Evolutionary conservation across 2,797 vertebrate genomes (phyloP).

Genomic region (Acanthopagrus latus): DNA sequence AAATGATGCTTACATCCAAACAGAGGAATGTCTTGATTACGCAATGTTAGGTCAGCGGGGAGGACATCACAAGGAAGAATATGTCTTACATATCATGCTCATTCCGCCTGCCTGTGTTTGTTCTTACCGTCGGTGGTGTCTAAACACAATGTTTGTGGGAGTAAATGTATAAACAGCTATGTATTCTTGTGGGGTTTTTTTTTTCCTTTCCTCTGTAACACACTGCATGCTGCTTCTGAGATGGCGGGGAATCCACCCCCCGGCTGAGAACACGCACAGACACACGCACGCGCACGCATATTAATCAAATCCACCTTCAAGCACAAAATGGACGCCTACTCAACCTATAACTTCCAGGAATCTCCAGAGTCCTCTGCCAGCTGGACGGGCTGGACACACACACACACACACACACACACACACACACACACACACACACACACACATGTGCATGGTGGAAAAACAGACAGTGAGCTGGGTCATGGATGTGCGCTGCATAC

Average conservation of each 20-base stretch:
- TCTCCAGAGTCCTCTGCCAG: slow-evolving; percentile 42
- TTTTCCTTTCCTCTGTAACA: slow-evolving; percentile 4
- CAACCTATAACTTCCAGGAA: slow-evolving; percentile 40
- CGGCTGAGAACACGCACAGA: slow-evolving; percentile 19
- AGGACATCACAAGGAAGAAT: slow-evolving; percentile 41
- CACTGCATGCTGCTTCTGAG: slow-evolving; percentile 21
- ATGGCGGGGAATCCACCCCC: slow-evolving; percentile 30
- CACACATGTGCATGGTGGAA: slow-evolving; percentile 15
- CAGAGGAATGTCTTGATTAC: slow-evolving; percentile 46
- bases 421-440: slow-evolving; percentile 14
- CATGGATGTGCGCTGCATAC: slow-evolving; percentile 20
- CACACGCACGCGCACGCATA: slow-evolving; percentile 20
- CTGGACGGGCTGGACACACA: slow-evolving; percentile 34
- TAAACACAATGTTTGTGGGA: slow-evolving; percentile 26
- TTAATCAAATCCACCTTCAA: slow-evolving; percentile 41
- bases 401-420: slow-evolving; percentile 17
- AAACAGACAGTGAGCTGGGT: slow-evolving; percentile 19
- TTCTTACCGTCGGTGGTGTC: background rate
- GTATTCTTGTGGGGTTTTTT: background rate
- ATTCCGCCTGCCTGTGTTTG: background rate
- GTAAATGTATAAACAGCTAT: slow-evolving; percentile 31
- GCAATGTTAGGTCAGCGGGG: slow-evolving; percentile 40
- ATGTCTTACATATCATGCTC: slow-evolving; percentile 25
- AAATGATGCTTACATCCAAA: slow-evolving; percentile 56
- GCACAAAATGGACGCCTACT: slow-evolving; percentile 25